Conservation (phyloP, 1,140 invertebrate species). For the Pteromalus puparum region DNA sequence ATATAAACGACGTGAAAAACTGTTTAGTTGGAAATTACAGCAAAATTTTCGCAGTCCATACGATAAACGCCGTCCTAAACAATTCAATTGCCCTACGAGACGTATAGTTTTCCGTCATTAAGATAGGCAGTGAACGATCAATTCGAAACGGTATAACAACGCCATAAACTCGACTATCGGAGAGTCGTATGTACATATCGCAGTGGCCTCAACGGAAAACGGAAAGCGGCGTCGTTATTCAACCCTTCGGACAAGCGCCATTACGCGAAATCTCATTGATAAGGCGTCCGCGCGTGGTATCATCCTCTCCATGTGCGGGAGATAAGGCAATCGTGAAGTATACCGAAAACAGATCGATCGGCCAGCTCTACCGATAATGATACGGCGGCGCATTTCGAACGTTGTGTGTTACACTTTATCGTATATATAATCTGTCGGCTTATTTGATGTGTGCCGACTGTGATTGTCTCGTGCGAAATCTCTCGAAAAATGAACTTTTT, state of each 20-base stretch:
- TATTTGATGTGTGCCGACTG: background rate
- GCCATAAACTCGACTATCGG: background rate
- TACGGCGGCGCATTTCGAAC: background rate
- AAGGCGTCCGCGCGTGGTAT: background rate
- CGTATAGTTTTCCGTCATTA: too few relatives aligned
- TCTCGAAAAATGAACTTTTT: background rate
- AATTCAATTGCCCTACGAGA: background rate
- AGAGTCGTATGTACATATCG: background rate
- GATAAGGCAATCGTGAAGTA: background rate
- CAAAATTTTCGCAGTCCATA: too few relatives aligned
- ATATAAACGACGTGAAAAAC: too few relatives aligned
- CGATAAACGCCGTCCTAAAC: background rate
- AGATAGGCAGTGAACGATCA: background rate
- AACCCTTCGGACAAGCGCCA: background rate
- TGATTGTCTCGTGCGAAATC: background rate
- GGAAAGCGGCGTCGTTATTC: background rate
- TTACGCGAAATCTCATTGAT: conserved; percentile 18
- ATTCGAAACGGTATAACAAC: background rate
- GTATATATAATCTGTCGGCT: too few relatives aligned
- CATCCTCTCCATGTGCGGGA: background rate
- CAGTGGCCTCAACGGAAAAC: background rate
- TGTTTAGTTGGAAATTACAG: too few relatives aligned
- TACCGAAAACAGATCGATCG: background rate
- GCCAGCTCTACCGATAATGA: background rate
- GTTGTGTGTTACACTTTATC: too few relatives aligned